Base-by-base conservation (phyloP, 2,888 invertebrate genomes). In the Epiblema foenella region DNA sequence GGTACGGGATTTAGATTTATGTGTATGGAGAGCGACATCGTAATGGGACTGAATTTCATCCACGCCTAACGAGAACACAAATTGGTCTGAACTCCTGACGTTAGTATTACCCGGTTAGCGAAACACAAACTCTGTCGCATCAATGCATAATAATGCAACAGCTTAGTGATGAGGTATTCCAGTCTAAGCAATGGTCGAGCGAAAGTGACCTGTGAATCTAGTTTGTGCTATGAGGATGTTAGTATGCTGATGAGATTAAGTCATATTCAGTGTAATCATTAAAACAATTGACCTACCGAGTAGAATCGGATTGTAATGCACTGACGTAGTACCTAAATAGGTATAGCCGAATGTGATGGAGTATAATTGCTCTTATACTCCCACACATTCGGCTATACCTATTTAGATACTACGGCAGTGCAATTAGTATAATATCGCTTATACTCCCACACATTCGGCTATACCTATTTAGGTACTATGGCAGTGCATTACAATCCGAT, bases 131-230 rank as follows among this genome's bases (percentile, higher is more conserved):
- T 67, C 46, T 60, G 64, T 66, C 33, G 60, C 58, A 33, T 42
- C 59, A 70, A 70, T 70, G 64, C 70, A 70, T 70, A 66, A 66
- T 65, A 70, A 65, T 59, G 59, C 59, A 97, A n/a, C n/a, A 97
- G 96, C 46, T n/a, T n/a, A 96, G 97, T 63, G 92, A 98, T 80
- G 97, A 97, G 75, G 95, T 97, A 82, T 98, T 98, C 93, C 97
- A 97, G 88, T 94, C 62, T 49, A 60, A 59, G 69, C 54, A 37
- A 49, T 51, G 59, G 10, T 37, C 12, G 42, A 33, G 70, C 20
- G 65, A 65, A 70, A 70, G 52, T 70, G 54, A 63, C 59, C 52
- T 29, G 17, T 64, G 29, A 51, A 64, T 10, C 49, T 49, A 58
- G 68, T 62, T 68, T 69, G 51, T 56, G 15, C 15, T 37, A 49